Base-by-base conservation (phyloP, 2,888 invertebrate genomes). In the Microplitis manilae region DNA sequence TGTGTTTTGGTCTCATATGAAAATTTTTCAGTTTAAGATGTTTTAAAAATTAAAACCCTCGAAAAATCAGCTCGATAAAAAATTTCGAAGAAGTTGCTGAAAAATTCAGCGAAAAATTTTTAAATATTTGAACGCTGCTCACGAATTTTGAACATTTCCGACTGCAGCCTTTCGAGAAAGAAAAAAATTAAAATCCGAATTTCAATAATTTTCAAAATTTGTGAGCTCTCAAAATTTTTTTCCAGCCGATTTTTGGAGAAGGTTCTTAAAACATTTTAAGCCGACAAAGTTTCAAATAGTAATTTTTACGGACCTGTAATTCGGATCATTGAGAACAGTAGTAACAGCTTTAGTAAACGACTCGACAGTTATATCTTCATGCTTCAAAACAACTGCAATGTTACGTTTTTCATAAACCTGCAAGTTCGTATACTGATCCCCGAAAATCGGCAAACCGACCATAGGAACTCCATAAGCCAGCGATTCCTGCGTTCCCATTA, bases 391-490 rank as follows among this genome's bases (percentile, higher is more conserved):
- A 9, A 86, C 69, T 0, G 80, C 83, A 1, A 86, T 59, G 0
- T 83, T 80, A 61, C 81, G 83, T 0, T 70, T 39, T 5, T 50
- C 82, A 2, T 73, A 81, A 17, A 68, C 75, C 20, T 74, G 60
- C 0, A 86, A 61, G 59, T 87, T 87, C 6, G 62, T 13, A 2
- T 6, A 5, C 15, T 88, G 88, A 79, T 88, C 88, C 0, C 83
- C 86, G 74, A 86, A 88, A 0, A 88, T 68, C 0, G 88, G 88
- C 13, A 88, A 77, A 0, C 87, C 87, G 0, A 88, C 77, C 83
- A 88, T 79, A 0, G 88, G 88, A 0, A 89, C 82, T 2, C 79
- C 86, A 17, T 67, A 80, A 41, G 80, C 76, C 30, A 88, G 60
- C 6, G 88, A 80, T 77, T 89, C 88, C 17, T 81, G 80, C 1